phyloP scores from a whole-genome alignment of 2,797 vertebrate species.

The Eulemur coronatus region DNA sequence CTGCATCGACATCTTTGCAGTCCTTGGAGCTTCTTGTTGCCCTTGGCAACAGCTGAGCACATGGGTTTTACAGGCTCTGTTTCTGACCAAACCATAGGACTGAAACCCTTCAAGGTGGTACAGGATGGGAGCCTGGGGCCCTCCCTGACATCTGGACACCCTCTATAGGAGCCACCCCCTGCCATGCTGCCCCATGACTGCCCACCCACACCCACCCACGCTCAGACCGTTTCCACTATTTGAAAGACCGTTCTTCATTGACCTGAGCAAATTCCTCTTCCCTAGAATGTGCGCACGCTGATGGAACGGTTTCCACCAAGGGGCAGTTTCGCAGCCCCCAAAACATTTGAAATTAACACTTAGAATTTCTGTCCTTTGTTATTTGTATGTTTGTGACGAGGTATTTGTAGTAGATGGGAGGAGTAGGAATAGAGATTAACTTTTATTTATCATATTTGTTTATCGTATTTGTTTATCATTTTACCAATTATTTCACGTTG shows the following conservation, averaged over 20 bases:
- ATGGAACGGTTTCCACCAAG: background rate
- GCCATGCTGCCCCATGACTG: fast-evolving
- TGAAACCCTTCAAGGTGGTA: background rate
- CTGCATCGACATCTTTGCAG: background rate
- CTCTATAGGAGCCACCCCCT: background rate
- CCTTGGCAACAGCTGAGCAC: conserved; percentile 28
- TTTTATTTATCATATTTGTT: background rate
- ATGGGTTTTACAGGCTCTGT: background rate
- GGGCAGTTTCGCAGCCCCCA: background rate
- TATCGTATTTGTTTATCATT: background rate
- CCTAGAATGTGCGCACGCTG: background rate
- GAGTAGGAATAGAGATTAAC: background rate
- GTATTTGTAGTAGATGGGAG: background rate
- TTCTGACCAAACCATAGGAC: background rate
- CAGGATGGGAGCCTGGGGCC: background rate
- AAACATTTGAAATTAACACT: background rate
- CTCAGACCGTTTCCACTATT: background rate
- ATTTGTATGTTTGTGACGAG: background rate
- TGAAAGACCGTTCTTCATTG: background rate
- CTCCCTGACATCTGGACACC: background rate
- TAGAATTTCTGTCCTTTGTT: background rate
- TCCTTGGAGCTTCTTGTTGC: background rate
- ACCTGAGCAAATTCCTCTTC: background rate
- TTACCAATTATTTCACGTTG: background rate
- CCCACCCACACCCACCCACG: background rate